phyloP scores from a whole-genome alignment of 2,888 invertebrate genomes.

The Caenorhabditis angaria region DNA sequence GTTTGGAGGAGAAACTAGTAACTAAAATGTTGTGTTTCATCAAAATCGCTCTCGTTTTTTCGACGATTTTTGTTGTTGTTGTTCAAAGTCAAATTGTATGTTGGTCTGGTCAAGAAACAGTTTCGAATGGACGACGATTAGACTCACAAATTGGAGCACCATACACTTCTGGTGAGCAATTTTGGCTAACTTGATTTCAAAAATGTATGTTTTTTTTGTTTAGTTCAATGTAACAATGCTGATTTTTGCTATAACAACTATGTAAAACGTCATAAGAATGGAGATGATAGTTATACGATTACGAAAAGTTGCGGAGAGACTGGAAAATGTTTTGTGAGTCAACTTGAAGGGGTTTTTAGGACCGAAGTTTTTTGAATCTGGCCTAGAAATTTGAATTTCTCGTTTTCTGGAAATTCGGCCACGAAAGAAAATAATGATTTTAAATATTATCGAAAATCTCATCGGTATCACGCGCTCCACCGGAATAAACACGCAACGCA shows the following conservation, averaged over 20 bases:
- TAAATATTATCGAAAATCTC: too few species aligned
- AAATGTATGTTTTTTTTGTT: conserved; percentile 8
- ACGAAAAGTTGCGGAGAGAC: conserved; percentile 52
- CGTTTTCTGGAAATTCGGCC: too few species aligned
- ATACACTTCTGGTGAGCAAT: conserved; percentile 29
- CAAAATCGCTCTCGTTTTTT: too few species aligned
- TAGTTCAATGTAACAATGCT: conserved; percentile 46
- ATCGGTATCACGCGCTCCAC: too few species aligned
- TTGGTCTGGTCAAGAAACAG: conserved; percentile 38
- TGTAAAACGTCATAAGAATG: conserved; percentile 47
- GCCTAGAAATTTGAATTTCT: not conserved
- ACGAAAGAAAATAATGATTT: not conserved
- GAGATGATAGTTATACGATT: conserved; percentile 49
- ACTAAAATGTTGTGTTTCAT: not conserved
- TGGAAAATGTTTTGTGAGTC: conserved; percentile 55
- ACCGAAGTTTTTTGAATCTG: not conserved
- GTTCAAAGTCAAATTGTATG: conserved; percentile 30
- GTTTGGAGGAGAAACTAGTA: not conserved
- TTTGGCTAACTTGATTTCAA: too few species aligned
- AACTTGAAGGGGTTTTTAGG: too few species aligned
- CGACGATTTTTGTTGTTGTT: not conserved
- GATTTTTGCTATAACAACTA: conserved; percentile 53
- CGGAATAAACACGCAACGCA: too few species aligned
- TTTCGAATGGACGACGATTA: conserved; percentile 32
- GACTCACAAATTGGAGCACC: conserved; percentile 28